A percentile compares a stretch with the other conserved stretches of the same genome.
Evolutionary conservation across 2,113 vertebrate species (phyloP).

Genomic region (Pygoscelis antarcticus): DNA sequence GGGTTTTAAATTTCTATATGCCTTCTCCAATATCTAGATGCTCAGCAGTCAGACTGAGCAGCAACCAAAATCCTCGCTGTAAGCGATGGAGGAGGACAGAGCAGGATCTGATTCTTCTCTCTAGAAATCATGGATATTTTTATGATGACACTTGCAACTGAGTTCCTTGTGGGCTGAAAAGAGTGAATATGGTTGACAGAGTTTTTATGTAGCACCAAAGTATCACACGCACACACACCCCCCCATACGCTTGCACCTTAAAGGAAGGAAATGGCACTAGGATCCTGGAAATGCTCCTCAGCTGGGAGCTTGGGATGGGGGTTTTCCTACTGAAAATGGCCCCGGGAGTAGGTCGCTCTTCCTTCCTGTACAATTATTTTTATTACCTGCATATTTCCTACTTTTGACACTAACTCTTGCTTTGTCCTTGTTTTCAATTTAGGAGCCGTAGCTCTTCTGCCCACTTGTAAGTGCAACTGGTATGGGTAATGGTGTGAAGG

Average conservation of each 20-base stretch:
- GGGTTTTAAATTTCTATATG: not conserved
- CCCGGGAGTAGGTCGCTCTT: not conserved
- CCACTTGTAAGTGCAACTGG: slow-evolving; percentile 60
- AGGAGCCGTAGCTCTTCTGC: slow-evolving; percentile 66
- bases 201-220: not conserved
- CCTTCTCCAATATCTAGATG: not conserved
- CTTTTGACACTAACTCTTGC: not conserved
- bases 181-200: accelerated
- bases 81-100: not conserved
- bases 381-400: accelerated
- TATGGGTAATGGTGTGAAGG: slow-evolving; percentile 92
- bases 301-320: not conserved
- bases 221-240: no score
- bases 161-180: not conserved
- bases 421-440: not conserved
- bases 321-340: not conserved
- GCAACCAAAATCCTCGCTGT: not conserved
- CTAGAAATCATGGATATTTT: accelerated
- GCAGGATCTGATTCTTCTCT: not conserved
- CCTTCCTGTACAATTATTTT: not conserved
- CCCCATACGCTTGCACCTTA: not conserved
- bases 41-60: not conserved
- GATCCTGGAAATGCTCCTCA: not conserved
- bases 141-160: not conserved
- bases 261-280: not conserved